phyloP scores from a whole-genome alignment of 1,140 invertebrate genomes.

The Heliconius himera region DNA sequence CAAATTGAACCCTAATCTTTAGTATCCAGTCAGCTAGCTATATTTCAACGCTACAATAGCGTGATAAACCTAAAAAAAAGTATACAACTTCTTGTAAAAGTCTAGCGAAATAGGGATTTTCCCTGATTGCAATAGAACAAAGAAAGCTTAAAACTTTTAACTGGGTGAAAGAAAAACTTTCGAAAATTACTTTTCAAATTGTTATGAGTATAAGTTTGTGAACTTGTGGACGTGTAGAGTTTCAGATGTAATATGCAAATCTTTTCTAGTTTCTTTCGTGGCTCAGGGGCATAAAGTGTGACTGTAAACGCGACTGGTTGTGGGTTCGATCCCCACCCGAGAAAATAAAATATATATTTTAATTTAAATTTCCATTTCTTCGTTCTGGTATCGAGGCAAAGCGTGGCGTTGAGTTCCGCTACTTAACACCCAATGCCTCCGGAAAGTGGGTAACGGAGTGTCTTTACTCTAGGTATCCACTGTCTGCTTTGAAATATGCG shows the following conservation, averaged over 20 bases:
- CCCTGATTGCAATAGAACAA: slow-evolving; percentile 9
- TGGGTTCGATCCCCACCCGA: no score
- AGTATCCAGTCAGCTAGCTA: background rate
- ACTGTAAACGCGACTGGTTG: no score
- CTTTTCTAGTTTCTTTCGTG: background rate
- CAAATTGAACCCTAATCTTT: background rate
- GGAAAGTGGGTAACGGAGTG: no score
- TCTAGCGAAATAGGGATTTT: background rate
- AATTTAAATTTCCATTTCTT: no score
- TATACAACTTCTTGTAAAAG: background rate
- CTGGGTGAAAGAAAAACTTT: slow-evolving; percentile 4
- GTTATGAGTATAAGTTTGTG: background rate
- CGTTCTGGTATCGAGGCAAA: no score
- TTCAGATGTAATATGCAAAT: background rate
- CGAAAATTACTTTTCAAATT: slow-evolving; percentile 8
- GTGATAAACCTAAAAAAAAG: background rate
- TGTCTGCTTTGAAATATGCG: no score
- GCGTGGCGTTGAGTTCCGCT: no score
- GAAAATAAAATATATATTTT: no score
- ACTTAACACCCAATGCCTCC: no score
- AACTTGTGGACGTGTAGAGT: slow-evolving; percentile 1
- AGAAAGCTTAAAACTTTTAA: slow-evolving; percentile 10
- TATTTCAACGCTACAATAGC: background rate
- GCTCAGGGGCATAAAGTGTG: no score
- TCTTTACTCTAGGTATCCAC: no score